Evolutionary conservation across 2,888 invertebrate species (phyloP), one percentile per base, ranked within the genome.

Genomic region (Sericinus montela): DNA sequence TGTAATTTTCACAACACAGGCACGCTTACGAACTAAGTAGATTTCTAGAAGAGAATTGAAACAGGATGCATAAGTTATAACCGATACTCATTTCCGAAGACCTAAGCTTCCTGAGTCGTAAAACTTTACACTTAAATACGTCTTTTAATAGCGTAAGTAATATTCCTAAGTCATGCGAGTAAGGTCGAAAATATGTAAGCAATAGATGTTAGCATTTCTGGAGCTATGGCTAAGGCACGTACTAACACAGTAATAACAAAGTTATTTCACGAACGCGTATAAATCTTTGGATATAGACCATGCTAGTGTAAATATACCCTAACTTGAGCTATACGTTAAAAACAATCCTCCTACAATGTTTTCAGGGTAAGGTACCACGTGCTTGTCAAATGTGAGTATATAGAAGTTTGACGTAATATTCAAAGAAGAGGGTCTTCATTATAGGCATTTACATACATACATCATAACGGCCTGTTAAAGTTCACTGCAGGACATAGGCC

Each of bases 101-200:
- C 19, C 38, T 48, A 11, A 23, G 19, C 48, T 44, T 48, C 48
- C 43, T 44, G 30, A 39, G 38, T 35, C 43, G 19, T 44, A 44
- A 48, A 38, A 32, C n/a, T 14, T 25, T 32, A 15, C 23, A 6
- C 28, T 32, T 6, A 49, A 48, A 15, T 37, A 36, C 14, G 23
- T 9, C 38, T 38, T n/a, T 38, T 34, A 15, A 13, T 23, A 38
- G 23, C 7, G 16, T 15, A 28, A 9, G 13, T 7, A 23, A n/a
- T 28, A 11, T 6, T 10, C 34, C 10, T 34, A 43, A 23, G 19
- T 11, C 9, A 2, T 13, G 8, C 3, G 0, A 34, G 34, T 44
- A 49, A 35, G 44, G 48, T 44, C 11, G 13, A 38, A 30, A 42
- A 42, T 42, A 30, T 25, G 14, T 30, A 8, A 16, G 11, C 32